Conservation (phyloP, 2,797 vertebrate genomes). For the Cetoscarus ocellatus region DNA sequence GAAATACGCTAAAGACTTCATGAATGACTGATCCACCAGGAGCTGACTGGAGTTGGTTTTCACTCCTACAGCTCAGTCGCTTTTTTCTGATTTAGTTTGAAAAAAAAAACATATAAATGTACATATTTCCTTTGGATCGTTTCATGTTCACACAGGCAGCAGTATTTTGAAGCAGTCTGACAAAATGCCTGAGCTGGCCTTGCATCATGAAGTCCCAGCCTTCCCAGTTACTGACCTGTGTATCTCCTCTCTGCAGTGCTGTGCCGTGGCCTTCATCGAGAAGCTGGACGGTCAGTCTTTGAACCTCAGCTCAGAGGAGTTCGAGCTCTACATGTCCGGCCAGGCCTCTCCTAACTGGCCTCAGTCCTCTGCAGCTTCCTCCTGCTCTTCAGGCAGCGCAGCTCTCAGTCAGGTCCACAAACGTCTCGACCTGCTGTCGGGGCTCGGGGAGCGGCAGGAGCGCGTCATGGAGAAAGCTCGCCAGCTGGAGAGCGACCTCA, state of each 20-base stretch:
- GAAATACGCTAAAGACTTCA: too few species aligned
- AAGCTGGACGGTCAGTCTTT: slow-evolving; percentile 96
- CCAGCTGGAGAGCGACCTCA: slow-evolving; percentile 93
- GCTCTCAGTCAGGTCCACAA: slow-evolving; percentile 87
- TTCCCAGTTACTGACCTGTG: too few species aligned
- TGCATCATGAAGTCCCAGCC: too few species aligned
- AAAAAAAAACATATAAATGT: too few species aligned
- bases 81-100: too few species aligned
- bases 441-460: slow-evolving; percentile 90
- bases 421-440: slow-evolving; percentile 89
- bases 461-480: slow-evolving; percentile 88
- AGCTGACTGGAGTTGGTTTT: too few species aligned
- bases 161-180: too few species aligned
- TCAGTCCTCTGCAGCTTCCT: slow-evolving; percentile 70
- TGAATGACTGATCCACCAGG: too few species aligned
- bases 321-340: slow-evolving; percentile 95
- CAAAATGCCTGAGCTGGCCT: too few species aligned
- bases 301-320: slow-evolving; percentile 94
- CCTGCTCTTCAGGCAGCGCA: slow-evolving; percentile 75
- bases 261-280: slow-evolving; percentile 97
- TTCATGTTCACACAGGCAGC: too few species aligned
- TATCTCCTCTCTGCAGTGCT: slow-evolving; percentile 85
- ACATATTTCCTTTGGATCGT: too few species aligned
- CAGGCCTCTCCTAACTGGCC: slow-evolving; percentile 87
- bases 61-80: too few species aligned